Conservation (phyloP, 2,888 invertebrate species). For the Callyntrura sp. region DNA sequence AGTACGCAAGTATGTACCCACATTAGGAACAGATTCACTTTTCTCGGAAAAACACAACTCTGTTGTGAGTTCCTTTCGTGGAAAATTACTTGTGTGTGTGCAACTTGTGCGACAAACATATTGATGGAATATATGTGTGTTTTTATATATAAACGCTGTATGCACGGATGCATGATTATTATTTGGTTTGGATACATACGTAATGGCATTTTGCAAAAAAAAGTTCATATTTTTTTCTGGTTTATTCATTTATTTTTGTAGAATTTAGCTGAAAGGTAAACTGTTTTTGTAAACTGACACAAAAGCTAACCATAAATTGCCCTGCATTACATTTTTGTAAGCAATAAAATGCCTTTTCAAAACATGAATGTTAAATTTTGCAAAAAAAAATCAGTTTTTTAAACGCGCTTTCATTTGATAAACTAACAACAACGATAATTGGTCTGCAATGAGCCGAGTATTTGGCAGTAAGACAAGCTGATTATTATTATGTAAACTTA, state of each 20-base stretch:
- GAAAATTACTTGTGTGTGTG: too few species aligned
- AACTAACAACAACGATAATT: not conserved
- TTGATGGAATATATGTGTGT: too few species aligned
- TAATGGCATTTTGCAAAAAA: too few species aligned
- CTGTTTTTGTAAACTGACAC: too few species aligned
- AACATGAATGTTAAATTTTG: not conserved
- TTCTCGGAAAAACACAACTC: constrained; percentile 48
- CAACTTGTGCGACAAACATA: too few species aligned
- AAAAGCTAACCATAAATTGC: too few species aligned
- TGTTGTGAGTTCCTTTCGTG: constrained; percentile 2
- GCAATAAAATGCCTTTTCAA: not conserved
- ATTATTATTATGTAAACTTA: constrained; percentile 36
- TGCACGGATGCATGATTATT: too few species aligned
- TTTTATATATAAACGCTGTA: too few species aligned
- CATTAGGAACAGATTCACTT: constrained; percentile 62
- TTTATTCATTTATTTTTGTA: not conserved
- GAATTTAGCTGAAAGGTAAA: too few species aligned
- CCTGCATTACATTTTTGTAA: too few species aligned
- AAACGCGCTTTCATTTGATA: too few species aligned
- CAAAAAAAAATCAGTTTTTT: not conserved
- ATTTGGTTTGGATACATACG: too few species aligned
- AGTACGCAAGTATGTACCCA: not conserved
- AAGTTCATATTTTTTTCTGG: not conserved
- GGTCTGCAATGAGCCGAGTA: not conserved
- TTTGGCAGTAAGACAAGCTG: not conserved